Conservation (phyloP, 2,113 vertebrate genomes). For the Anthoscopus minutus region DNA sequence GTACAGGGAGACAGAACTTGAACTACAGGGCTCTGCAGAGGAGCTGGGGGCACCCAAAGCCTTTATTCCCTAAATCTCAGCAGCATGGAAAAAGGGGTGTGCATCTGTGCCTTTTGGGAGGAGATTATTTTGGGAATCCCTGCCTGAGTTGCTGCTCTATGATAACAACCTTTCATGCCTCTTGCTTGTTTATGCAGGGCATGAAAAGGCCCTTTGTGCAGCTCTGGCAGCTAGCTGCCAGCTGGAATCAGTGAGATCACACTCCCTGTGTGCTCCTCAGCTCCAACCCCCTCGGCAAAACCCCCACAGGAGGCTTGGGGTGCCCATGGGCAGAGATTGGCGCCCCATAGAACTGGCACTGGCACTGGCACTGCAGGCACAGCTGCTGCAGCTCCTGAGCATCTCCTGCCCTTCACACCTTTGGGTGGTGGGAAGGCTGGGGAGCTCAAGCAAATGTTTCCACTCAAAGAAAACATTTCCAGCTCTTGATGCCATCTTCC, state of each 20-base stretch:
- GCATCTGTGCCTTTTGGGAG: background rate
- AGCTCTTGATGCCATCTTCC: background rate
- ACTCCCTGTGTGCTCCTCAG: background rate
- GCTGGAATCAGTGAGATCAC: background rate
- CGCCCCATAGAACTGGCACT: background rate
- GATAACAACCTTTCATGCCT: constrained; percentile 46
- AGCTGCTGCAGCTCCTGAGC: background rate
- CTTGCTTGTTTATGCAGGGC: constrained; percentile 39
- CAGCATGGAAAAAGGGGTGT: background rate
- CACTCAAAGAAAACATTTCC: background rate
- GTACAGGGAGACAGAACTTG: background rate
- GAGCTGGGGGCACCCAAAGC: background rate
- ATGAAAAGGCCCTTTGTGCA: constrained; percentile 61
- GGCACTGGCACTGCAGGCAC: too few relatives aligned
- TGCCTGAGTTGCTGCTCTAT: background rate
- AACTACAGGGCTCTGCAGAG: background rate
- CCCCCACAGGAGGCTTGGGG: background rate
- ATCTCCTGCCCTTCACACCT: background rate
- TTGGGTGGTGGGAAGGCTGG: background rate
- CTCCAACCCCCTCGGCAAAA: background rate
- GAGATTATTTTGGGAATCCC: constrained; percentile 10
- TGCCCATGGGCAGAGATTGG: background rate
- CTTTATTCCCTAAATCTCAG: background rate
- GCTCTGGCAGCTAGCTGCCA: background rate
- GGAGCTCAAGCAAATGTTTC: background rate